Evolutionary conservation across 2,113 vertebrate species (phyloP).

Genomic region (Asarcornis scutulata): DNA sequence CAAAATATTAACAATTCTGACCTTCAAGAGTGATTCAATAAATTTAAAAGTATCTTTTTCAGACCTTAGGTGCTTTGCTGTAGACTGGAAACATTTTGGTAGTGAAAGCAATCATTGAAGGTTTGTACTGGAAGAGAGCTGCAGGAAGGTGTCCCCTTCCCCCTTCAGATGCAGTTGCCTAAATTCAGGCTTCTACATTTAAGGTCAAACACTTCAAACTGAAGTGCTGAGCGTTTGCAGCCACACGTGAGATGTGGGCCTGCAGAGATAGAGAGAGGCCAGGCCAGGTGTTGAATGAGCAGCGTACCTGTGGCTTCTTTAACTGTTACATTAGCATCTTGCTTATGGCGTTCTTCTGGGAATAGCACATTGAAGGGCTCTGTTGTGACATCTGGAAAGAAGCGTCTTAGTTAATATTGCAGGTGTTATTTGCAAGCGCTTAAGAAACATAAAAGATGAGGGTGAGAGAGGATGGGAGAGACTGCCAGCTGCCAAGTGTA

Average conservation of each 20-base stretch:
- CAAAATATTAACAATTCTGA: neutral
- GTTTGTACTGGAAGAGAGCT: neutral
- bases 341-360: slow-evolving; percentile 68
- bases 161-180: neutral
- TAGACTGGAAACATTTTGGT: neutral
- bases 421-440: neutral
- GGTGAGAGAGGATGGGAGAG: neutral
- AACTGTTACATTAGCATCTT: slow-evolving; percentile 71
- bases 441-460: neutral
- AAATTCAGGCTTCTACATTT: neutral
- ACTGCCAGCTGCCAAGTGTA: neutral
- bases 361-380: slow-evolving; percentile 64
- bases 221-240: neutral
- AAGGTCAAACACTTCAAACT: neutral
- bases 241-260: neutral
- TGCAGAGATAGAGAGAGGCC: neutral
- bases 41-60: neutral
- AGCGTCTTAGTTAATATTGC: neutral
- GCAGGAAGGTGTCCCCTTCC: neutral
- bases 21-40: neutral
- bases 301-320: slow-evolving; percentile 80
- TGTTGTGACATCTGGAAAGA: slow-evolving; percentile 51
- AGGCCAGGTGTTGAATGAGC: neutral
- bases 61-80: neutral
- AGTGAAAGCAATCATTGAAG: neutral